Percentiles rank a stretch among this genome's conserved stretches.
These are phyloP conservation scores for Monomorium pharaonis DNA, from an alignment of 1,140 invertebrate genomes.

Conservation along the genomic window DNA sequence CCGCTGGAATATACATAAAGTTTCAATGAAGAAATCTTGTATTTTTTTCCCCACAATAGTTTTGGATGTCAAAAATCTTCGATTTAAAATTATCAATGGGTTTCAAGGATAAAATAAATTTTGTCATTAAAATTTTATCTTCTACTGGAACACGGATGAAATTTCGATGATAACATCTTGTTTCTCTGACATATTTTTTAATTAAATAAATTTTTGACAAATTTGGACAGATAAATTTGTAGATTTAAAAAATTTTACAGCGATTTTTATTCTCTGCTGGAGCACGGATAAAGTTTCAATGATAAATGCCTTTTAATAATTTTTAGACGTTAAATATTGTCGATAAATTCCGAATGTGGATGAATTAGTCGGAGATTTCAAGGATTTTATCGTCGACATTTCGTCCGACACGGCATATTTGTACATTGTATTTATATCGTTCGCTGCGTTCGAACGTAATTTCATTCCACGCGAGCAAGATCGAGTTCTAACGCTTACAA, in stretches of 20 bases:
- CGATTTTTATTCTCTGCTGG: not conserved
- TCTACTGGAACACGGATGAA: not conserved
- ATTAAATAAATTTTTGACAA: not conserved
- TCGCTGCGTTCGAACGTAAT: conserved; percentile 27
- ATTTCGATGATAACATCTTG: not conserved
- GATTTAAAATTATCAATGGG: too few relatives aligned
- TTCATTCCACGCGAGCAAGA: conserved; percentile 31
- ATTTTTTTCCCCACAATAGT: too few relatives aligned
- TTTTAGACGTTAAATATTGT: not conserved
- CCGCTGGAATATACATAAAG: not conserved
- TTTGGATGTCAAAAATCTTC: too few relatives aligned
- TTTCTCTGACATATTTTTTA: not conserved
- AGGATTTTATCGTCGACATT: not conserved
- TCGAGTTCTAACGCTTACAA: conserved; percentile 28
- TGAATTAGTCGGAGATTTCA: not conserved
- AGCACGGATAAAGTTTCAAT: not conserved
- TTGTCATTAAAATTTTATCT: too few relatives aligned
- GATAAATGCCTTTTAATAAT: not conserved
- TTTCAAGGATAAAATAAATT: too few relatives aligned
- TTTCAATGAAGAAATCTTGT: too few relatives aligned
- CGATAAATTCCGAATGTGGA: not conserved
- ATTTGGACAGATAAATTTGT: not conserved
- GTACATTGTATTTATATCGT: conserved; percentile 14
- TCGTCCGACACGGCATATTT: not conserved
- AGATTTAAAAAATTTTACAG: not conserved